These are phyloP conservation scores for Lepidocyrtinus sp. DNA, from an alignment of 2,888 invertebrate species.

Conservation along the genomic window DNA sequence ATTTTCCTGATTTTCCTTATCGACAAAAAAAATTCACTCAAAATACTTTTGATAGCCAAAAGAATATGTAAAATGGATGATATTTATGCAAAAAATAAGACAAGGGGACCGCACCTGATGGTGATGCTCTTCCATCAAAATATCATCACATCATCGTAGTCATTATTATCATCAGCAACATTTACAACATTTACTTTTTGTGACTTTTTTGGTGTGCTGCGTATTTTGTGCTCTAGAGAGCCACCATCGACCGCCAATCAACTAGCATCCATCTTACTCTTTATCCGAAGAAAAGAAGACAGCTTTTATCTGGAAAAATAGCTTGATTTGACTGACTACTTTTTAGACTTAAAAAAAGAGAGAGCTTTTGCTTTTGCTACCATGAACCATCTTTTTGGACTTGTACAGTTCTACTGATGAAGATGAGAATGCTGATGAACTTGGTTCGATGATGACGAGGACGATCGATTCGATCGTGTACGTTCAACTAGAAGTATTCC, in stretches of 20 bases:
- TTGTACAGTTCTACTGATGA: too few species aligned
- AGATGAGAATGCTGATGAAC: slow-evolving; percentile 9
- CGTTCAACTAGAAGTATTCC: not conserved
- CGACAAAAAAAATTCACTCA: too few species aligned
- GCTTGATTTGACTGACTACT: slow-evolving; percentile 15
- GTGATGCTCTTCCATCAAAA: slow-evolving; percentile 45
- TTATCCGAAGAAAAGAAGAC: slow-evolving; percentile 6
- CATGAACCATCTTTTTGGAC: not conserved
- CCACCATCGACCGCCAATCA: slow-evolving; percentile 44
- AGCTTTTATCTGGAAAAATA: not conserved
- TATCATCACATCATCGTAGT: slow-evolving; percentile 50
- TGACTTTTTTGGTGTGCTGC: not conserved
- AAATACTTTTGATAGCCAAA: slow-evolving; percentile 3
- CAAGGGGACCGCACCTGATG: slow-evolving; percentile 56
- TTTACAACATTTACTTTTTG: not conserved
- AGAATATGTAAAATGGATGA: slow-evolving; percentile 15
- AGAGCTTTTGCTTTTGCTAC: not conserved
- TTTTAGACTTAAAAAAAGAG: too few species aligned
- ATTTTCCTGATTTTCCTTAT: not conserved
- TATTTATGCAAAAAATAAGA: slow-evolving; percentile 2
- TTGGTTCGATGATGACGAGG: not conserved
- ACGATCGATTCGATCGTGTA: not conserved
- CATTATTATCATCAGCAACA: slow-evolving; percentile 15
- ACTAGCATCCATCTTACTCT: slow-evolving; percentile 3
- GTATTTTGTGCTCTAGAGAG: not conserved